Evolutionary conservation across 2,113 vertebrate species (phyloP), one percentile per base, ranked within the genome.

Genomic region (Xenus cinereus): DNA sequence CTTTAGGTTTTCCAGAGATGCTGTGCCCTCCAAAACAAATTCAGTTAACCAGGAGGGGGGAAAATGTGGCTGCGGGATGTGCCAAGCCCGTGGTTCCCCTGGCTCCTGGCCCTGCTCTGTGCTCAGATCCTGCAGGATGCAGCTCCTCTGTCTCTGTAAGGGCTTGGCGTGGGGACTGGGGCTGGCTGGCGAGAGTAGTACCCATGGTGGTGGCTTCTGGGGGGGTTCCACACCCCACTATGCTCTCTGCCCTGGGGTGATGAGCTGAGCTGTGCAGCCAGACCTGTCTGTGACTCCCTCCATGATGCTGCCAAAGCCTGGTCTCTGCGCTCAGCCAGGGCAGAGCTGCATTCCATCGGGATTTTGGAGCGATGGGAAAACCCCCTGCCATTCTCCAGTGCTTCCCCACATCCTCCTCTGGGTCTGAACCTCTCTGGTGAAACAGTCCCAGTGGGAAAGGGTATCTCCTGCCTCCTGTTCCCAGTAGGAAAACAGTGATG

Each of bases 1-100:
- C 89, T 93, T 97, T 96, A 91, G 91, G 69, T 94, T 97, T 96
- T 90, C 85, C 94, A 13, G 85, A 90, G 96, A 84, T 89, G 92
- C 68, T 66, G 66, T 5, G 6, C 48, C 84, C 76, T 68, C 88
- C 97, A 96, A 96, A 87, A 95, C 93, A 97, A 97, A 97, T 93
- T 93, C 89, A 96, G 89, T 97, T 97, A 96, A 96, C 92, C 45
- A 2, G 27, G 94, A 95, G 94, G 94, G 94, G 95, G 94, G 95
- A 95, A 95, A 93, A 95, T 91, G 96, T 74, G 72, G 81, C 51
- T 43, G 80, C 3, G 35, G 93, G 88, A 88, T 83, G 94, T 92
- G 95, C 97, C 97, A 96, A 91, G 89, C 66, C 45, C 28, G 50
- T 83, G 97, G 89, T 87, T 97, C 90, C 79, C 43, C 88, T 87